These are phyloP conservation scores for Mesochorus sp. DNA, from an alignment of 2,888 invertebrate genomes.

Conservation along the genomic window DNA sequence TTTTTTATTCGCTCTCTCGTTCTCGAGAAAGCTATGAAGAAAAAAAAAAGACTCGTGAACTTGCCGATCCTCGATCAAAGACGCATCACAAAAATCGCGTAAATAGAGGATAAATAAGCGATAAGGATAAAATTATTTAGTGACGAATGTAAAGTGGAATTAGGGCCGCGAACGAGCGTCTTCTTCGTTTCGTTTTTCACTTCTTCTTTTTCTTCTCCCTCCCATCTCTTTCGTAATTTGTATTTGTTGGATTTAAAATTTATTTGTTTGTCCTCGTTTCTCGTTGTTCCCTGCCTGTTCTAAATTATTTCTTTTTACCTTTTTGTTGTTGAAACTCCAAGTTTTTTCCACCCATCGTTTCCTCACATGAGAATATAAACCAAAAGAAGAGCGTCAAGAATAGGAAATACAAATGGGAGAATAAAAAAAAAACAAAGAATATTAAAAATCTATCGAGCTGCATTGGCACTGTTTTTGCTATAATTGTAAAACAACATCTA, in stretches of 20 bases:
- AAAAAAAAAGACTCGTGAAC: constrained; percentile 6
- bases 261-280: too few species aligned
- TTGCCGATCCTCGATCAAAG: constrained; percentile 11
- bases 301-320: too few species aligned
- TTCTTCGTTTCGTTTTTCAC: constrained; percentile 29
- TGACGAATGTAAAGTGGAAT: constrained; percentile 40
- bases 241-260: constrained; percentile 22
- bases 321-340: background rate
- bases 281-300: too few species aligned
- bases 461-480: constrained; percentile 64
- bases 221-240: background rate
- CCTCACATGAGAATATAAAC: constrained; percentile 12
- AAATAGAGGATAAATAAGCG: constrained; percentile 37
- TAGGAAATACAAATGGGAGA: constrained; percentile 6
- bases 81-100: background rate
- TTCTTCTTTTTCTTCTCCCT: constrained; percentile 17
- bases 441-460: constrained; percentile 59
- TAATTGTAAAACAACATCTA: constrained; percentile 64
- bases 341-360: background rate
- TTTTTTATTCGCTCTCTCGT: background rate
- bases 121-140: constrained; percentile 41
- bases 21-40: background rate
- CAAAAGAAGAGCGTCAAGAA: background rate
- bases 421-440: constrained; percentile 32
- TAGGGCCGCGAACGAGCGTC: constrained; percentile 26